Evolutionary conservation across 2,888 invertebrate species (phyloP).

Genomic region (Tetragnatha montana): DNA sequence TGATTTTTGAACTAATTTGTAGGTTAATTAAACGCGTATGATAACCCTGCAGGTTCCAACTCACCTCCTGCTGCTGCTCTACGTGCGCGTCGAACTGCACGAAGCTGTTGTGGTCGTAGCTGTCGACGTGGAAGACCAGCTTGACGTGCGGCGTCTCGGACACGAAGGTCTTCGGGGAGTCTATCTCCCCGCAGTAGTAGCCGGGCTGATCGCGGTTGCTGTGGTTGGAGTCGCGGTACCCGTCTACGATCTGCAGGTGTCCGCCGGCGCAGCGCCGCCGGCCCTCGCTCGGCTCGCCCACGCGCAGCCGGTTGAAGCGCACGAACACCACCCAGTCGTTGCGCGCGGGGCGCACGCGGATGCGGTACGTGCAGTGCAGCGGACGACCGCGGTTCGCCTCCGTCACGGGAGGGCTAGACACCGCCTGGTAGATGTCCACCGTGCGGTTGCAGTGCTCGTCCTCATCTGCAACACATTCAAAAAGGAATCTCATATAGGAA

Average conservation of each 20-base stretch:
- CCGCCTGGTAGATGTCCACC: constrained; percentile 93
- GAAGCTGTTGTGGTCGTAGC: constrained; percentile 93
- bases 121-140: constrained; percentile 92
- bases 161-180: constrained; percentile 94
- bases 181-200: constrained; percentile 93
- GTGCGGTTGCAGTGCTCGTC: constrained; percentile 95
- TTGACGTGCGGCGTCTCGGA: constrained; percentile 95
- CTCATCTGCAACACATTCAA: constrained; percentile 74
- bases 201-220: constrained; percentile 77
- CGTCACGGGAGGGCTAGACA: constrained; percentile 90
- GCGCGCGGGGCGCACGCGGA: constrained; percentile 89
- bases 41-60: too few relatives aligned
- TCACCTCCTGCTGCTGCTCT: constrained; percentile 88
- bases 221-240: constrained; percentile 72
- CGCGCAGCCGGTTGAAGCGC: constrained; percentile 71
- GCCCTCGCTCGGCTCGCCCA: constrained; percentile 71
- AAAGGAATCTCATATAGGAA: background rate
- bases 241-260: constrained; percentile 72
- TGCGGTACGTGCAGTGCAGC: constrained; percentile 92
- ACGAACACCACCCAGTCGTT: constrained; percentile 88
- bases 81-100: constrained; percentile 91
- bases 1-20: too few relatives aligned
- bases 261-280: constrained; percentile 69
- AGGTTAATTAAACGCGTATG: too few relatives aligned
- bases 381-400: constrained; percentile 88